Conservation (phyloP, 2,113 vertebrate species). For the Myrmecophaga tridactyla region DNA sequence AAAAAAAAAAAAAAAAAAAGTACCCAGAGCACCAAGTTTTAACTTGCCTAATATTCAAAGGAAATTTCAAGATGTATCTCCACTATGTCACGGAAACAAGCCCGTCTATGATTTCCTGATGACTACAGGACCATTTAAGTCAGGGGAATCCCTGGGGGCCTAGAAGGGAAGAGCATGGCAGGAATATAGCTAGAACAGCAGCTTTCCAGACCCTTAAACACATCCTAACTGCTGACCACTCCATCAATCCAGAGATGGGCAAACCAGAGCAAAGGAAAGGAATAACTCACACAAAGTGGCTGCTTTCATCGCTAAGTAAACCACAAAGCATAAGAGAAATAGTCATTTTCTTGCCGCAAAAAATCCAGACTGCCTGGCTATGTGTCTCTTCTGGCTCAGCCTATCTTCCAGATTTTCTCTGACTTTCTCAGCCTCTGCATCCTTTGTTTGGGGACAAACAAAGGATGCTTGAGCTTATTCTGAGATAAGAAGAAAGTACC, state of each 20-base stretch:
- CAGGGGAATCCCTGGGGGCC: neutral
- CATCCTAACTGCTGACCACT: neutral
- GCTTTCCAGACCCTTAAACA: neutral
- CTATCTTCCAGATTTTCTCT: neutral
- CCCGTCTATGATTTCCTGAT: neutral
- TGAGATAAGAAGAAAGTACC: neutral
- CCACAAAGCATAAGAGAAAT: neutral
- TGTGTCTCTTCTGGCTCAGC: neutral
- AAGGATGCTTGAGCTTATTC: neutral
- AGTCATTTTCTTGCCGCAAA: neutral
- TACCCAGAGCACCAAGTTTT: neutral
- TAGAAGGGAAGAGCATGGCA: neutral
- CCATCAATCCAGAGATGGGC: neutral
- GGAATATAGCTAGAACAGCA: neutral
- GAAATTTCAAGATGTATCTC: neutral
- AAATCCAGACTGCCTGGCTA: neutral
- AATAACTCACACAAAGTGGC: neutral
- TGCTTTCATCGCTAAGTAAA: neutral
- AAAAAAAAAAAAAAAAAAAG: neutral
- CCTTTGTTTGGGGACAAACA: neutral
- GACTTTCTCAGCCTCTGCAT: neutral
- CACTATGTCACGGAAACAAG: neutral
- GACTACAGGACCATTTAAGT: neutral
- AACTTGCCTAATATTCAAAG: neutral
- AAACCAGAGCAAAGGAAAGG: neutral